A percentile compares a stretch with the other conserved stretches of the same genome.
Conservation (phyloP, 2,888 invertebrate genomes). For the Leptodirus hochenwartii region DNA sequence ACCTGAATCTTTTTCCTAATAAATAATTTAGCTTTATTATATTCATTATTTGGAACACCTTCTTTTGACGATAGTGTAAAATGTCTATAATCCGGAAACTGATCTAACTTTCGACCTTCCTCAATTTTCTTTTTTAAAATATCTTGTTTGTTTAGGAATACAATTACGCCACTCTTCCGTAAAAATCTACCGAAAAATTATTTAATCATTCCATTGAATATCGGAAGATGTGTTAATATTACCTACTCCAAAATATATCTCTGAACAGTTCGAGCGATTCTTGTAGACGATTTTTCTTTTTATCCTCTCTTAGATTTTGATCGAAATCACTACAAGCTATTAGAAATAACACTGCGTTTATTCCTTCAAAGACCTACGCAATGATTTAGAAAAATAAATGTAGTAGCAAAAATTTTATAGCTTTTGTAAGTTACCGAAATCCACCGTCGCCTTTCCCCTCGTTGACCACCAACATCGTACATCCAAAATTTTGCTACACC, state of each 20-base stretch:
- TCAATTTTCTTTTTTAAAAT: constrained; percentile 50
- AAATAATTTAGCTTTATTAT: constrained; percentile 42
- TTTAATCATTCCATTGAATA: no score
- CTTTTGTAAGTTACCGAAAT: constrained; percentile 35
- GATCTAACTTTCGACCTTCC: constrained; percentile 40
- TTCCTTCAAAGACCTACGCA: constrained; percentile 71
- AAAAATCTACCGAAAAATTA: constrained; percentile 37
- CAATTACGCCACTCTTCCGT: constrained; percentile 53
- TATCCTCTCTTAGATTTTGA: constrained; percentile 53
- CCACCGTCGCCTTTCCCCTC: constrained; percentile 69
- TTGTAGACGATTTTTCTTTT: constrained; percentile 45
- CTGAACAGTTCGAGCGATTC: constrained; percentile 56
- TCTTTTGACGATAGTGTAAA: constrained; percentile 31
- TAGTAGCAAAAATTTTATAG: not conserved
- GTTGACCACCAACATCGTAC: constrained; percentile 72
- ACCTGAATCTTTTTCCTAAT: constrained; percentile 48
- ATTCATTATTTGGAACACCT: constrained; percentile 36
- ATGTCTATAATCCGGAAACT: constrained; percentile 44
- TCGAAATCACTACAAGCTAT: constrained; percentile 70
- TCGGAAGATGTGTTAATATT: constrained; percentile 4
- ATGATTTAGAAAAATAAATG: no score
- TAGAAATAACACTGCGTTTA: constrained; percentile 62
- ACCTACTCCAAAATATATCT: constrained; percentile 63
- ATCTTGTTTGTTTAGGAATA: constrained; percentile 73
- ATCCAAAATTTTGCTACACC: constrained; percentile 58